phyloP scores from a whole-genome alignment of 2,797 vertebrate species.

The Perodicticus potto region DNA sequence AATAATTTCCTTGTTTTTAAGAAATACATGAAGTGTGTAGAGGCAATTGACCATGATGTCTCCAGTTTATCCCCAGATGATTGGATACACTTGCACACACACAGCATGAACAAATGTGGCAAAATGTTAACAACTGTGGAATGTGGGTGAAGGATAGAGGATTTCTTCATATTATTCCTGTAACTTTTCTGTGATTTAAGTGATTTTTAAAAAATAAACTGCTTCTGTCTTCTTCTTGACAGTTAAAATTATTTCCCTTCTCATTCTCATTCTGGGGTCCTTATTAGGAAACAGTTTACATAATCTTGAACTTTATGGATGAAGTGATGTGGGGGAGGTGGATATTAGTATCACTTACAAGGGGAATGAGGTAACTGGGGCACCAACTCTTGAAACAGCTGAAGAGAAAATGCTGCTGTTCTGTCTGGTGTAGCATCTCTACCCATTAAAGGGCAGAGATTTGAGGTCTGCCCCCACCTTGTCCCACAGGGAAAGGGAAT shows the following conservation, averaged over 20 bases:
- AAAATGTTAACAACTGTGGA: background rate
- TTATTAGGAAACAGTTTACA: background rate
- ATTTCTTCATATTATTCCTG: background rate
- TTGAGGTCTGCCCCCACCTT: background rate
- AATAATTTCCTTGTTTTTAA: constrained; percentile 44
- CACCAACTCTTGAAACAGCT: background rate
- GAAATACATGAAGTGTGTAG: background rate
- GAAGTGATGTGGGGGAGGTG: background rate
- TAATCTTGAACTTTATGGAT: background rate
- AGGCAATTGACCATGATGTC: background rate
- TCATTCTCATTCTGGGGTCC: background rate
- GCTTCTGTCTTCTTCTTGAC: background rate
- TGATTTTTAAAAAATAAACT: constrained; percentile 29
- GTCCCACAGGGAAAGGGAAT: background rate
- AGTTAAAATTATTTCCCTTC: background rate
- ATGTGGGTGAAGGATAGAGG: background rate
- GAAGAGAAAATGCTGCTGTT: background rate
- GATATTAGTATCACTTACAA: background rate
- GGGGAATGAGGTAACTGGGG: background rate
- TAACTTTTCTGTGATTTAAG: constrained; percentile 47
- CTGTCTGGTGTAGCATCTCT: background rate
- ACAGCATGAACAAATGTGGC: background rate
- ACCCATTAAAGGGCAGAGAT: background rate
- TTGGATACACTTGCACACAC: background rate
- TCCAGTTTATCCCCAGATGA: background rate